Percentiles rank a stretch among this genome's conserved stretches.
These are phyloP conservation scores for Callospermophilus lateralis DNA, from an alignment of 2,113 vertebrate genomes.

Conservation along the genomic window DNA sequence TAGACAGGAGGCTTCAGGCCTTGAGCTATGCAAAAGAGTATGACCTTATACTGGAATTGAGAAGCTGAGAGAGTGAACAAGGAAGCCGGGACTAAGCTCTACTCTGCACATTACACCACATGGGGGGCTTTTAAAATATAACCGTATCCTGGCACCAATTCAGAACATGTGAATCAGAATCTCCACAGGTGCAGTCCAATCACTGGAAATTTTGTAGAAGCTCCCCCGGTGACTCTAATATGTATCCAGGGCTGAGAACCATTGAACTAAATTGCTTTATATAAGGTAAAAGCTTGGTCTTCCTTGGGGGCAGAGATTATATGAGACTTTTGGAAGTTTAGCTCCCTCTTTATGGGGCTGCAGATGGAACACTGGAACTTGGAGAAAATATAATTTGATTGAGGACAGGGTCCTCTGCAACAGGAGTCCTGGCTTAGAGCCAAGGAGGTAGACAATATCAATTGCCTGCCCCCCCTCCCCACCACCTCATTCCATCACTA, in stretches of 20 bases:
- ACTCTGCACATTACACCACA: neutral
- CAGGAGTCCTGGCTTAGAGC: neutral
- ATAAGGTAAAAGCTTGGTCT: neutral
- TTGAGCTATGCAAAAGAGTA: neutral
- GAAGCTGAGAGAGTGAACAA: neutral
- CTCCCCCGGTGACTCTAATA: neutral
- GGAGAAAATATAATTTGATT: neutral
- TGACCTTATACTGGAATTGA: neutral
- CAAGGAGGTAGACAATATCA: neutral
- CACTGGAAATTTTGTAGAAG: neutral
- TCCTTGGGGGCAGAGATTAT: neutral
- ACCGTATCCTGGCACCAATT: neutral
- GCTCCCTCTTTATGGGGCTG: neutral
- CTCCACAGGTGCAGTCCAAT: neutral
- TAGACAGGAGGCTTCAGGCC: neutral
- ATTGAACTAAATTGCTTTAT: neutral
- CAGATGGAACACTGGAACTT: neutral
- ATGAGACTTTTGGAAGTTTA: neutral
- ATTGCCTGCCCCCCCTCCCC: neutral
- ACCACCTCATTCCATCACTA: too few species aligned
- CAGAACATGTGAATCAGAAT: neutral
- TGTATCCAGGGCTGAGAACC: neutral
- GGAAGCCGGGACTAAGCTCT: neutral
- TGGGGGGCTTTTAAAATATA: neutral
- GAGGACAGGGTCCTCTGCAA: neutral